phyloP scores from a whole-genome alignment of 1,140 invertebrate species.

The Glossosoma conforme region DNA sequence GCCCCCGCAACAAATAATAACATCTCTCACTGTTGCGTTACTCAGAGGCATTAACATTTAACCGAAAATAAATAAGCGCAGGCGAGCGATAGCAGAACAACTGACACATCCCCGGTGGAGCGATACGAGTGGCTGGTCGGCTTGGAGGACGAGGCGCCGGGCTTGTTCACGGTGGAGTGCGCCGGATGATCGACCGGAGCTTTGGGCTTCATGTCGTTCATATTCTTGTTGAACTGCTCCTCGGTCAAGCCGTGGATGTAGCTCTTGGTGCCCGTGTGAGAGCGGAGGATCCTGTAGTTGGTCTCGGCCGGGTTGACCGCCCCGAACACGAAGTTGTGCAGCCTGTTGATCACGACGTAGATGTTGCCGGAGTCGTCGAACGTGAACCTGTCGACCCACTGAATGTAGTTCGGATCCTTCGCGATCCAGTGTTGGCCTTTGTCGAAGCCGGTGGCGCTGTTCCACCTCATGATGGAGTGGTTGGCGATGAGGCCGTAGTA shows the following conservation, averaged over 20 bases:
- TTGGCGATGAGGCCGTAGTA: constrained; percentile 62
- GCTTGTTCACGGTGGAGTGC: constrained; percentile 29
- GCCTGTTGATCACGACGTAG: constrained; percentile 60
- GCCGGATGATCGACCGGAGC: constrained; percentile 15
- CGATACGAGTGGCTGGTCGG: constrained; percentile 23
- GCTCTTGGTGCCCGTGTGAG: constrained; percentile 52
- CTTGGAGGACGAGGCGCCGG: constrained; percentile 21
- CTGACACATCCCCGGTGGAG: not conserved
- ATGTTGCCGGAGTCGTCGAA: constrained; percentile 61
- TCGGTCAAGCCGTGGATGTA: constrained; percentile 53
- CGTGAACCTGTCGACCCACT: constrained; percentile 68
- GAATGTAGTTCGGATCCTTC: constrained; percentile 57
- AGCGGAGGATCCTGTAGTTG: constrained; percentile 58
- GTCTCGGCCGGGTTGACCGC: constrained; percentile 48
- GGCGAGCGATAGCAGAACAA: not conserved
- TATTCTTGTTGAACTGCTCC: constrained; percentile 33
- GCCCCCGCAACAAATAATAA: too few species aligned
- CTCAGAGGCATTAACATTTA: not conserved
- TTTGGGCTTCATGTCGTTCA: constrained; percentile 31
- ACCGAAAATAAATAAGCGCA: constrained; percentile 2
- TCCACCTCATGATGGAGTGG: constrained; percentile 63
- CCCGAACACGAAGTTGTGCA: constrained; percentile 57
- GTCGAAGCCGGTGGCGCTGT: constrained; percentile 47
- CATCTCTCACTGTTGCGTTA: too few species aligned
- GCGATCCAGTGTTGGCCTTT: constrained; percentile 56